These are phyloP conservation scores for Pteropus alecto DNA, from an alignment of 2,113 vertebrate genomes.

Conservation along the genomic window DNA sequence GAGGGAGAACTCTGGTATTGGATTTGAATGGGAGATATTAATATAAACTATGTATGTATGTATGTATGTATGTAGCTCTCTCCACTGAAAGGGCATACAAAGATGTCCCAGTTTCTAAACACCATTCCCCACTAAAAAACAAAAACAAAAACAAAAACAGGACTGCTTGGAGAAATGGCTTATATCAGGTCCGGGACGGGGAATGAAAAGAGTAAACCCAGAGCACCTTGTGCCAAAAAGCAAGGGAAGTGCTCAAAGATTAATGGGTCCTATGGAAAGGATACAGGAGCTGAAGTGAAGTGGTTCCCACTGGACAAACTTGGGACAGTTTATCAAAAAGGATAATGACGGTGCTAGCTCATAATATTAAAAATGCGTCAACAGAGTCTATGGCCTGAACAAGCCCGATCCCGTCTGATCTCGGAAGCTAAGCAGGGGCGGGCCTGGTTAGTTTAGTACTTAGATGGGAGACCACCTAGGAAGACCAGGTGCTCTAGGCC, in stretches of 20 bases:
- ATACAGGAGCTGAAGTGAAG: background rate
- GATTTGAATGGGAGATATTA: background rate
- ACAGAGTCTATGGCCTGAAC: background rate
- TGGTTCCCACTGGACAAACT: background rate
- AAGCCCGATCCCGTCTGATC: too few relatives aligned
- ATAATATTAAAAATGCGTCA: slow-evolving; percentile 6
- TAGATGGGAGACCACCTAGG: too few relatives aligned
- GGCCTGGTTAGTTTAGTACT: too few relatives aligned
- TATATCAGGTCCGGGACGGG: background rate
- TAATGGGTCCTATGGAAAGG: background rate
- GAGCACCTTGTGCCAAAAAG: background rate
- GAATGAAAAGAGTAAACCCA: background rate
- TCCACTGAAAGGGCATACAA: background rate
- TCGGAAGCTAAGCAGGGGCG: too few relatives aligned
- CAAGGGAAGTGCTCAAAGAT: background rate
- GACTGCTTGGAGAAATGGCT: background rate
- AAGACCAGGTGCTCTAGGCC: too few relatives aligned
- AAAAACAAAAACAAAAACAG: background rate
- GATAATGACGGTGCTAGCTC: background rate
- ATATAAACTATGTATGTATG: background rate
- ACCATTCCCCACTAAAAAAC: background rate
- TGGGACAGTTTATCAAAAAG: background rate
- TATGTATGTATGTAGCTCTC: background rate
- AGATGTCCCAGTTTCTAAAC: slow-evolving; percentile 7
- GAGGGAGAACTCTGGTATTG: background rate